Conservation (phyloP, 2,113 vertebrate species). For the Corynorhinus townsendii region DNA sequence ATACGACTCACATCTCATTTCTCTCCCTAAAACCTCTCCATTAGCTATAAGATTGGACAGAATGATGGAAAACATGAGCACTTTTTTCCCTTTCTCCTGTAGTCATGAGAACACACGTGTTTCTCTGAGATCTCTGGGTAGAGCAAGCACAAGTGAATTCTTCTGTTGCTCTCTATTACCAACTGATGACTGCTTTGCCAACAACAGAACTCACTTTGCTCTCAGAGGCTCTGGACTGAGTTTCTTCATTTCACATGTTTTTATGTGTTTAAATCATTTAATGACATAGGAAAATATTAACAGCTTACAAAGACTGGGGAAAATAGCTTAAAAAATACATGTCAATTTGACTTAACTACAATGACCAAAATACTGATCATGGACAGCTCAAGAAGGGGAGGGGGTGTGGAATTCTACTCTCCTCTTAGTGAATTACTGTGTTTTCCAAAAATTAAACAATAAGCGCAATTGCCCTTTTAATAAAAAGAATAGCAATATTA, state of each 20-base stretch:
- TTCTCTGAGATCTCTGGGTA: background rate
- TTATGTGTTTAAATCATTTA: background rate
- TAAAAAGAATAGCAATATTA: background rate
- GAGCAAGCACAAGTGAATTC: background rate
- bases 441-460: background rate
- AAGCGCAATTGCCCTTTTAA: background rate
- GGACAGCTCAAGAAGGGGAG: accelerated
- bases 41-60: background rate
- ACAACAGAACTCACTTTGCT: background rate
- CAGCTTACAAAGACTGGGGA: background rate
- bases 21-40: background rate
- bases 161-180: background rate
- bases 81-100: background rate
- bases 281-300: background rate
- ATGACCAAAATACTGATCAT: background rate
- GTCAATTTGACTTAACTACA: background rate
- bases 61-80: accelerated
- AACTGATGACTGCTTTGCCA: background rate
- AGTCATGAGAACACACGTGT: background rate
- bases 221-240: background rate
- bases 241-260: background rate
- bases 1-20: background rate
- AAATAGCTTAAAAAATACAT: background rate
- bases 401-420: background rate
- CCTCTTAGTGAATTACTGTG: background rate